Evolutionary conservation across 23 tunicate genomes (phyloP).

Genomic region (Ciona savignyi): DNA sequence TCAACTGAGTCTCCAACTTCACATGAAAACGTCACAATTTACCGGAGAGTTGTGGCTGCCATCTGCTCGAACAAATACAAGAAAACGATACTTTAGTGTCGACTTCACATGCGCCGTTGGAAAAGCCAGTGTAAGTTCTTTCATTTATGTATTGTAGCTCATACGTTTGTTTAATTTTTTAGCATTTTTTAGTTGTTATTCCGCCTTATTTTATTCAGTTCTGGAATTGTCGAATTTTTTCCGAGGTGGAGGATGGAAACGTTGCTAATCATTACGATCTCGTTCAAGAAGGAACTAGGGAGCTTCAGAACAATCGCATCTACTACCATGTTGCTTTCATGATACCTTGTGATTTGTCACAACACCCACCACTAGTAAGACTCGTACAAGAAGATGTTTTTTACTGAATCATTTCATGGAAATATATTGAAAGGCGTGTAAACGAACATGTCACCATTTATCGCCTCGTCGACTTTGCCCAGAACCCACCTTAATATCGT

Average conservation of each 20-base stretch:
- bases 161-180: too few relatives aligned
- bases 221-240: slow-evolving; percentile 31
- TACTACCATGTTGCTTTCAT: slow-evolving; percentile 43
- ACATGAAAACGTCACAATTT: slow-evolving; percentile 34
- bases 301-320: slow-evolving; percentile 16
- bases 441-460: too few relatives aligned
- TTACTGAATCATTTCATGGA: too few relatives aligned
- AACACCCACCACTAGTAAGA: slow-evolving; percentile 35
- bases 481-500: too few relatives aligned
- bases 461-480: too few relatives aligned
- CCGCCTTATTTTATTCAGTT: too few relatives aligned
- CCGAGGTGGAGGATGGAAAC: slow-evolving; percentile 16
- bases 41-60: slow-evolving; percentile 56
- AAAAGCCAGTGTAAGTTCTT: slow-evolving; percentile 47
- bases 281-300: slow-evolving; percentile 35
- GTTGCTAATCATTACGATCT: slow-evolving; percentile 35
- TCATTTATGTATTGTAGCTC: too few relatives aligned
- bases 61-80: slow-evolving; percentile 9
- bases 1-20: slow-evolving; percentile 17
- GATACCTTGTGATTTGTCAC: slow-evolving; percentile 32
- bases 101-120: slow-evolving; percentile 46
- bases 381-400: slow-evolving; percentile 38
- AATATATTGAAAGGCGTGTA: too few relatives aligned
- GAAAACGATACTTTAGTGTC: slow-evolving; percentile 36
- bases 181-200: too few relatives aligned